These are phyloP conservation scores for Eupithecia vulgata DNA, from an alignment of 2,888 invertebrate species.

Conservation along the genomic window DNA sequence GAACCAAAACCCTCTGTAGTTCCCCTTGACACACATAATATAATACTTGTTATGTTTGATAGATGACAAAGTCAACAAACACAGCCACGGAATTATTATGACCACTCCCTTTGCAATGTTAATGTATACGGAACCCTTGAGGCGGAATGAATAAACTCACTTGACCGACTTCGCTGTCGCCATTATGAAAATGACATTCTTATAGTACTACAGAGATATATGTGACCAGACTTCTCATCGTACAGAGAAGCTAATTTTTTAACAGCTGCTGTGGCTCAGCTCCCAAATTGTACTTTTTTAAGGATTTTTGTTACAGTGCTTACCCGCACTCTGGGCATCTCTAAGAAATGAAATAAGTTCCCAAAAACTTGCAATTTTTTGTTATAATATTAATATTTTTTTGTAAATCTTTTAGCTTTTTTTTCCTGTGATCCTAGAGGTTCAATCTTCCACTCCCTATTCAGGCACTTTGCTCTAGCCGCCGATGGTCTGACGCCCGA, in stretches of 20 bases:
- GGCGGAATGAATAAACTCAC: slow-evolving; percentile 13
- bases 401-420: too few relatives aligned
- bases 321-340: too few relatives aligned
- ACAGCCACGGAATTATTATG: slow-evolving; percentile 5
- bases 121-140: slow-evolving; percentile 15
- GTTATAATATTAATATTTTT: too few relatives aligned
- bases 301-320: too few relatives aligned
- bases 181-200: slow-evolving; percentile 26
- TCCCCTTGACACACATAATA: not conserved
- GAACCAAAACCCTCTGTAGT: not conserved
- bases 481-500: too few relatives aligned
- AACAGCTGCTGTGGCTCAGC: too few relatives aligned
- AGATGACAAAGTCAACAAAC: slow-evolving; percentile 6
- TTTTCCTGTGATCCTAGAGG: too few relatives aligned
- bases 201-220: not conserved
- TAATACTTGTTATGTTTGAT: not conserved
- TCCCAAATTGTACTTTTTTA: too few relatives aligned
- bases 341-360: too few relatives aligned
- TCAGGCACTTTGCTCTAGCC: too few relatives aligned
- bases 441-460: too few relatives aligned
- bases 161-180: slow-evolving; percentile 18
- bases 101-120: slow-evolving; percentile 7
- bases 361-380: too few relatives aligned
- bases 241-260: not conserved
- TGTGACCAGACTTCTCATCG: not conserved